These are phyloP conservation scores for Actinernus sp. DNA, from an alignment of 92 coral and sea anemone genomes.

Conservation along the genomic window DNA sequence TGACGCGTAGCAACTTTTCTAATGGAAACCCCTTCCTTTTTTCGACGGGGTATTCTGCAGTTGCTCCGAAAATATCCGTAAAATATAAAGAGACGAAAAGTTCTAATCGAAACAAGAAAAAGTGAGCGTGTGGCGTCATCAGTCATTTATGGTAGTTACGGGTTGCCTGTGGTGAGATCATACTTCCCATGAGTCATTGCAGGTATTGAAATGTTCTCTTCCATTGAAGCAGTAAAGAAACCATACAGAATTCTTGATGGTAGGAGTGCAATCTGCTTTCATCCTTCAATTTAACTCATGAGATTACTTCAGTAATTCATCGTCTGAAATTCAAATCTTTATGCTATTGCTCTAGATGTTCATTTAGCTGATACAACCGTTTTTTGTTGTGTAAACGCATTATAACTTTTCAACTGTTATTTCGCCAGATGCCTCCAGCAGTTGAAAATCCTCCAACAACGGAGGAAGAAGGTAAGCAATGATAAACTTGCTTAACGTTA, in stretches of 20 bases:
- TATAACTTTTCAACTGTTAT: conserved; percentile 17
- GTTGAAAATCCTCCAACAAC: conserved; percentile 98
- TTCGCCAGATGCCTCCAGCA: conserved; percentile 94
- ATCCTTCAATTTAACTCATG: conserved; percentile 22
- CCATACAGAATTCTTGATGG: conserved; percentile 22
- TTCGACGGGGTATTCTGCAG: no score
- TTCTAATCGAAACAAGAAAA: no score
- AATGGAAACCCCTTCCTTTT: no score
- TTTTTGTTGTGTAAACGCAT: not conserved
- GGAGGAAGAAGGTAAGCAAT: conserved; percentile 71
- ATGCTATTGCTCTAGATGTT: not conserved
- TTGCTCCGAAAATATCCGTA: no score
- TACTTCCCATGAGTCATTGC: conserved; percentile 73
- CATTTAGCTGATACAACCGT: not conserved
- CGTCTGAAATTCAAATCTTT: not conserved
- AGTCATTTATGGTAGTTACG: conserved; percentile 29
- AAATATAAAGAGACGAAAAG: no score
- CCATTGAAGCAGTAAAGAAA: conserved; percentile 44
- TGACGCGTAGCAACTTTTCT: no score
- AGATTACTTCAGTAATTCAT: not conserved
- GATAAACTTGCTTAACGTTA: no score
- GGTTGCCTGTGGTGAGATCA: conserved; percentile 60
- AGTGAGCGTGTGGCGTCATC: no score
- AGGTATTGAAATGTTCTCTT: conserved; percentile 14
- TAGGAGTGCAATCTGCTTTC: conserved; percentile 46